Conservation (phyloP, 2,797 vertebrate genomes). For the Myripristis murdjan region DNA sequence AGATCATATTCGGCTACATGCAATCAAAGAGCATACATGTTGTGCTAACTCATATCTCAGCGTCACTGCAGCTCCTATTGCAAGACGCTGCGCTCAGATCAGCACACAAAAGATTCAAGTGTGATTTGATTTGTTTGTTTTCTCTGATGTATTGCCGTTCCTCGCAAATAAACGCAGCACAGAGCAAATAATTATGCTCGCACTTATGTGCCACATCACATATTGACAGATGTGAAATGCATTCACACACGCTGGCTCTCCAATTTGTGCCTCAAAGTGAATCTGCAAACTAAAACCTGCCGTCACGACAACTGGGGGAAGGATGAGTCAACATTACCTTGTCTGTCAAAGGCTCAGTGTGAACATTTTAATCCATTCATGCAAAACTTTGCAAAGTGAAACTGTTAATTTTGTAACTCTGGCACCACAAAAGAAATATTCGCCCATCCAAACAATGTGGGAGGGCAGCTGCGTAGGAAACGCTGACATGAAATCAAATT, state of each 20-base stretch:
- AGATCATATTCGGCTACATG: constrained; percentile 31
- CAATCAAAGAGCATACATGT: constrained; percentile 19
- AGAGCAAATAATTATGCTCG: not conserved
- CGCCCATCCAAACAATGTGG: too few relatives aligned
- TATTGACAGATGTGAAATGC: not conserved
- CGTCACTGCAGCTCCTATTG: not conserved
- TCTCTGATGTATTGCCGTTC: not conserved
- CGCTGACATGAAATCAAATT: too few relatives aligned
- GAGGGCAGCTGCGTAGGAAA: too few relatives aligned
- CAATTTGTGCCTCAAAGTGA: not conserved
- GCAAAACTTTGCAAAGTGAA: too few relatives aligned
- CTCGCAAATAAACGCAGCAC: not conserved
- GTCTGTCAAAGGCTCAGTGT: too few relatives aligned
- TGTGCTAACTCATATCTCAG: too few relatives aligned
- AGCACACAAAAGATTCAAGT: too few relatives aligned
- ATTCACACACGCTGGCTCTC: not conserved
- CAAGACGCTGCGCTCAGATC: not conserved
- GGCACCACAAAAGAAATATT: too few relatives aligned
- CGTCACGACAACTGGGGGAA: too few relatives aligned
- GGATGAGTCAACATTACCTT: too few relatives aligned
- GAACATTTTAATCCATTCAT: too few relatives aligned
- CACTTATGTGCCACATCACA: not conserved
- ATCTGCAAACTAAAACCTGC: not conserved
- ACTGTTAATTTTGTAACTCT: too few relatives aligned
- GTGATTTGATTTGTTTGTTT: not conserved